These are phyloP conservation scores for Sisor rabdophorus DNA, from an alignment of 2,113 vertebrate species.

Conservation along the genomic window DNA sequence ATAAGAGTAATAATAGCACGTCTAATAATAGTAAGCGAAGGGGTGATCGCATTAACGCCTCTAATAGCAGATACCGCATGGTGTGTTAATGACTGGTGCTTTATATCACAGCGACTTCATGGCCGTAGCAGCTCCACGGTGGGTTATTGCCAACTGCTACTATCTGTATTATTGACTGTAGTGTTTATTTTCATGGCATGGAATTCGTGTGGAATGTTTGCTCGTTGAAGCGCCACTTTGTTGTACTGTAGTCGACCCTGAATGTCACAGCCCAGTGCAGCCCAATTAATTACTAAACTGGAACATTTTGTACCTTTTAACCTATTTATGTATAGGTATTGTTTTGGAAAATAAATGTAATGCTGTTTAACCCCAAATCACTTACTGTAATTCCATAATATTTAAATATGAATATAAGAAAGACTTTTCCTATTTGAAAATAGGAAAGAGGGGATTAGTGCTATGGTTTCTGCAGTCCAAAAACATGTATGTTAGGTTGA, in stretches of 20 bases:
- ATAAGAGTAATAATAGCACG: slow-evolving; percentile 61
- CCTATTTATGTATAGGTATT: neutral
- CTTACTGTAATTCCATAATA: neutral
- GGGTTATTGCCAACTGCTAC: slow-evolving; percentile 53
- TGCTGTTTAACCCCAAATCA: neutral
- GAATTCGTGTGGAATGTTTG: slow-evolving; percentile 39
- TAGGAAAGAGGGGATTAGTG: too few relatives aligned
- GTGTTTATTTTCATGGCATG: slow-evolving; percentile 55
- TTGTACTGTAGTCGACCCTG: neutral
- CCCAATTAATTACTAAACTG: neutral
- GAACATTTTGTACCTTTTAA: neutral
- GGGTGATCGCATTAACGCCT: slow-evolving; percentile 55
- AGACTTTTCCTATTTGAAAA: too few relatives aligned
- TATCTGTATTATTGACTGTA: slow-evolving; percentile 61
- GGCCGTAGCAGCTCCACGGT: slow-evolving; percentile 47
- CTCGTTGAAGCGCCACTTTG: neutral
- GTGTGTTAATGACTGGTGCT: slow-evolving; percentile 60
- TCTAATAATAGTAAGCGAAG: slow-evolving; percentile 63
- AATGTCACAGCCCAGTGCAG: neutral
- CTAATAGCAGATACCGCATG: slow-evolving; percentile 58
- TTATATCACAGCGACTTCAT: slow-evolving; percentile 57
- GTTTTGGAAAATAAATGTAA: neutral
- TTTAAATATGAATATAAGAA: neutral
- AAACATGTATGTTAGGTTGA: too few relatives aligned
- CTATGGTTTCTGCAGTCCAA: too few relatives aligned